phyloP scores from a whole-genome alignment of 2,113 vertebrate genomes.

The Silurus meridionalis region DNA sequence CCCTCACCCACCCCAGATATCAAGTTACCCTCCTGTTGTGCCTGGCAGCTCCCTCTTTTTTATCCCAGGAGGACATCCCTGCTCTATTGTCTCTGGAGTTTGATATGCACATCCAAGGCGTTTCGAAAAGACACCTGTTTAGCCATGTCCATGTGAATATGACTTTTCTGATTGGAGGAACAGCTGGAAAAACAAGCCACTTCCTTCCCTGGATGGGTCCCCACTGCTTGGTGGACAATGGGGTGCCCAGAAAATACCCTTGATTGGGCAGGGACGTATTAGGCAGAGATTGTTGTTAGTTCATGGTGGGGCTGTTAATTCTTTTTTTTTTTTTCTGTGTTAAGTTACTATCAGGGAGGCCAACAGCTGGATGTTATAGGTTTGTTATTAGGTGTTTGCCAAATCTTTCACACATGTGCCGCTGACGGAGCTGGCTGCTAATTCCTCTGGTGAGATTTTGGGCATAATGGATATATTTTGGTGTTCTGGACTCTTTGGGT shows the following conservation, averaged over 20 bases:
- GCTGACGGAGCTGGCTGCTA: conserved; percentile 3
- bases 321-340: not conserved
- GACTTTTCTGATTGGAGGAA: conserved; percentile 16
- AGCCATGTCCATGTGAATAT: conserved; percentile 19
- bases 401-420: not conserved
- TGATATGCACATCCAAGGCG: not conserved
- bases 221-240: conserved; percentile 2
- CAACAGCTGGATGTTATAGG: conserved; percentile 33
- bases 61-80: not conserved
- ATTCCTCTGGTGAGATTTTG: not conserved
- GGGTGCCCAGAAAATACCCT: conserved; percentile 12
- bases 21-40: not conserved
- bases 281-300: not conserved
- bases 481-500: not conserved
- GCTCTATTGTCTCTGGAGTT: not conserved
- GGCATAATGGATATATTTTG: not conserved
- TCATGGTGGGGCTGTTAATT: not conserved
- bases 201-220: conserved; percentile 11
- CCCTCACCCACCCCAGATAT: not conserved
- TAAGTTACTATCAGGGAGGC: conserved; percentile 18
- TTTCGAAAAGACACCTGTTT: conserved; percentile 48
- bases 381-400: not conserved
- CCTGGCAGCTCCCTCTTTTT: not conserved
- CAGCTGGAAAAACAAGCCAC: conserved; percentile 49
- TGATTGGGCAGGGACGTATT: not conserved